Base-by-base conservation (phyloP, 1,140 invertebrate species). In the Lutraria rhynchaena region DNA sequence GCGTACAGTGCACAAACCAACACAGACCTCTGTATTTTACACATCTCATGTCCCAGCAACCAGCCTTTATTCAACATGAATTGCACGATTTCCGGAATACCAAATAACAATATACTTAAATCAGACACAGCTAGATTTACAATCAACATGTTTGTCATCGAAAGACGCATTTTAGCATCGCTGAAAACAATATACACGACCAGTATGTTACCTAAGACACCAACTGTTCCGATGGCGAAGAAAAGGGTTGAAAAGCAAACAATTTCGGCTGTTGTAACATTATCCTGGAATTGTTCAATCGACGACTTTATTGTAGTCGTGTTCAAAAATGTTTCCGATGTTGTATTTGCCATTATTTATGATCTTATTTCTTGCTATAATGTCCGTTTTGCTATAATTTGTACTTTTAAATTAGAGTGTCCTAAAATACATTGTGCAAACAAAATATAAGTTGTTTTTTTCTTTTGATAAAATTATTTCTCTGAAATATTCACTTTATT, bases 111-210 rank as follows among this genome's bases (percentile, higher is more conserved):
- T 27, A 92, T 90, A 17, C 90, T 63, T 0, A 91, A 87, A 80
- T 93, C 92, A 31, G 91, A 90, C 27, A 92, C 27, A 13, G 92
- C 91, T 63, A 93, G 81, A 73, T 93, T 93, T 70, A 91, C 87
- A 46, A 93, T 92, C 22, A 92, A 85, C 49, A 92, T 78, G 74
- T 93, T 93, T 35, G 91, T 92, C 46, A 90, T 87, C 0, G 90
- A 91, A 11, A 80, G 85, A 24, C 92, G 57, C 92, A 92, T 92
- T 27, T 89, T 86, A 9, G 77, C 63, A 76, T 92, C 90, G 2
- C 82, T 83, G 1, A 92, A 74, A 13, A 92, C 85, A 7, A 91
- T 89, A 63, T 88, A 91, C 24, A 92, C 89, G n/a, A 92, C 91
- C 37, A 92, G 78, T 0, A 87, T 33, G 73, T 92, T 92, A 0